Percentiles rank a stretch among this genome's conserved stretches.
Evolutionary conservation across 2,888 invertebrate species (phyloP).

Genomic region (Hermaeophaga mercurialis): DNA sequence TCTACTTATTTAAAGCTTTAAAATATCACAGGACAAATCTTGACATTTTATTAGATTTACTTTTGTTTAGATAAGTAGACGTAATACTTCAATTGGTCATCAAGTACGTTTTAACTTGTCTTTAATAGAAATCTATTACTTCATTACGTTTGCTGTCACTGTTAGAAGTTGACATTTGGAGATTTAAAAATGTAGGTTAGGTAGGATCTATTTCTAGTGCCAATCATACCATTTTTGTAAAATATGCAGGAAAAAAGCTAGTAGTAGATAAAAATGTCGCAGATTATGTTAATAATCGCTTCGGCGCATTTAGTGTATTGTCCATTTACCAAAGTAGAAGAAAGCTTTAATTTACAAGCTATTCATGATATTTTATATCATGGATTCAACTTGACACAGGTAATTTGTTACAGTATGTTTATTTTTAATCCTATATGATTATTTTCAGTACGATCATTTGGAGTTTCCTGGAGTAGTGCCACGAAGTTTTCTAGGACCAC

Average conservation of each 20-base stretch:
- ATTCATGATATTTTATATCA: conserved; percentile 95
- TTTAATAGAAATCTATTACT: too few species aligned
- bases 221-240: conserved; percentile 37
- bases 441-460: conserved; percentile 92
- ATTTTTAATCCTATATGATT: conserved; percentile 5
- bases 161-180: too few species aligned
- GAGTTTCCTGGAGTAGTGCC: conserved; percentile 98
- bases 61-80: too few species aligned
- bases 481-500: conserved; percentile 91
- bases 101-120: too few species aligned
- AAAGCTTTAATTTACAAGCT: conserved; percentile 98
- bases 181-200: conserved; percentile 41
- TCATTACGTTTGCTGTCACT: too few species aligned
- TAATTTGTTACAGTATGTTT: conserved; percentile 55
- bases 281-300: conserved; percentile 75
- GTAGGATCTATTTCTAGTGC: conserved; percentile 46
- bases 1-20: too few species aligned
- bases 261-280: conserved; percentile 64
- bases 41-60: too few species aligned
- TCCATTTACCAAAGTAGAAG: conserved; percentile 98
- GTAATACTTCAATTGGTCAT: too few species aligned
- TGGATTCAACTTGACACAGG: conserved; percentile 81
- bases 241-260: conserved; percentile 46
- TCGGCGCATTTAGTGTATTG: conserved; percentile 82
- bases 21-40: too few species aligned